Conservation (phyloP, 2,797 vertebrate species). For the Perodicticus potto region DNA sequence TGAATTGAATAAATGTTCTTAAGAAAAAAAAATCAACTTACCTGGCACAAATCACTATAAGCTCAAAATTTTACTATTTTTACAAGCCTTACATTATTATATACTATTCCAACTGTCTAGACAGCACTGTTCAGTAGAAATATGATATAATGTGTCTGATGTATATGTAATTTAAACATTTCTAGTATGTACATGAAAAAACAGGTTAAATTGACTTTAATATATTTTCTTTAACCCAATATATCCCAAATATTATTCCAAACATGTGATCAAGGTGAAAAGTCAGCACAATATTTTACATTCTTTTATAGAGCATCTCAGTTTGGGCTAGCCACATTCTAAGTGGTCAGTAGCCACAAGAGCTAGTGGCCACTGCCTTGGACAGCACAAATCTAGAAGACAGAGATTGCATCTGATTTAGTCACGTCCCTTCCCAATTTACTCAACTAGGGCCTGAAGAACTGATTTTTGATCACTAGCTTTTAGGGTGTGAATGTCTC, state of each 20-base stretch:
- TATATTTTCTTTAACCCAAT: constrained; percentile 1
- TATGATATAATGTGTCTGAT: background rate
- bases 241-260: constrained; percentile 24
- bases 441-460: background rate
- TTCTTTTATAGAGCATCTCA: background rate
- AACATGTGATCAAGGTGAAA: background rate
- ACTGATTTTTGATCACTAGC: background rate
- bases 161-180: background rate
- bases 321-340: background rate
- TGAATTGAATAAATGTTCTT: constrained; percentile 44
- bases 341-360: background rate
- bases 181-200: constrained; percentile 19
- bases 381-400: background rate
- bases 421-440: background rate
- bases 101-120: background rate
- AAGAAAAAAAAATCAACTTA: constrained; percentile 39
- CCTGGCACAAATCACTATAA: background rate
- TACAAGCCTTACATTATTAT: constrained; percentile 7
- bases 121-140: background rate
- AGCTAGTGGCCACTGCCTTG: background rate
- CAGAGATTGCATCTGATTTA: background rate
- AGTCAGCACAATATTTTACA: background rate
- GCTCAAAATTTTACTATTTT: constrained; percentile 24
- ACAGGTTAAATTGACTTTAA: constrained; percentile 34
- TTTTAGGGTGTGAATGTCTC: background rate